Percentiles rank a stretch among this genome's conserved stretches.
Evolutionary conservation across 2,888 invertebrate genomes (phyloP).

Genomic region (Clivina fossor): DNA sequence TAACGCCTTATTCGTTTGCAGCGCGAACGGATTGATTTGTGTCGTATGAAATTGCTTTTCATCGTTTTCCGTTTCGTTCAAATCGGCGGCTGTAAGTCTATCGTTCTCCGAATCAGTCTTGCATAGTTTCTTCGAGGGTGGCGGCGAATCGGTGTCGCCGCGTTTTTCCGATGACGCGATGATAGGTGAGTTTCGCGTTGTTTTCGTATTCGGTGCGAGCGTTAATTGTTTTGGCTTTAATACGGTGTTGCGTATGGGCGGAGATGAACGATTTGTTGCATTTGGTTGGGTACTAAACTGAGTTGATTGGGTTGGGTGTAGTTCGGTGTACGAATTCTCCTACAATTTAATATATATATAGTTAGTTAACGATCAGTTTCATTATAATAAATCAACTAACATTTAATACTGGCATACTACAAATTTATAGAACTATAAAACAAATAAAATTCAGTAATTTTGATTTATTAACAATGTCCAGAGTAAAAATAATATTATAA

Average conservation of each 20-base stretch:
- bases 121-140: constrained; percentile 48
- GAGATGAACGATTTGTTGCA: neutral
- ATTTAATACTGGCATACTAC: too few relatives aligned
- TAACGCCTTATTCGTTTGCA: constrained; percentile 43
- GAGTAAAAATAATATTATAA: too few relatives aligned
- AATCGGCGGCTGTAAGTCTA: constrained; percentile 33
- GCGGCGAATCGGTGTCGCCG: constrained; percentile 37
- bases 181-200: constrained; percentile 45
- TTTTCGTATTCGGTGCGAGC: neutral
- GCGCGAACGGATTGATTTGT: constrained; percentile 48
- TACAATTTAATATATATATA: too few relatives aligned
- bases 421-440: too few relatives aligned
- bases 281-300: neutral
- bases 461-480: too few relatives aligned
- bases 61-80: neutral
- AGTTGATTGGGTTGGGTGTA: constrained; percentile 14
- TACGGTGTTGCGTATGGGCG: neutral
- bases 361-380: too few relatives aligned
- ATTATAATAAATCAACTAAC: too few relatives aligned
- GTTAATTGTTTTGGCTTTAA: neutral
- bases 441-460: too few relatives aligned
- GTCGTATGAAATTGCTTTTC: constrained; percentile 20
- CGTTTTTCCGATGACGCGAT: constrained; percentile 50
- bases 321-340: constrained; percentile 9
- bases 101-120: constrained; percentile 45